These are phyloP conservation scores for Nemotelus pantherinus DNA, from an alignment of 2,888 invertebrate species.

Conservation along the genomic window DNA sequence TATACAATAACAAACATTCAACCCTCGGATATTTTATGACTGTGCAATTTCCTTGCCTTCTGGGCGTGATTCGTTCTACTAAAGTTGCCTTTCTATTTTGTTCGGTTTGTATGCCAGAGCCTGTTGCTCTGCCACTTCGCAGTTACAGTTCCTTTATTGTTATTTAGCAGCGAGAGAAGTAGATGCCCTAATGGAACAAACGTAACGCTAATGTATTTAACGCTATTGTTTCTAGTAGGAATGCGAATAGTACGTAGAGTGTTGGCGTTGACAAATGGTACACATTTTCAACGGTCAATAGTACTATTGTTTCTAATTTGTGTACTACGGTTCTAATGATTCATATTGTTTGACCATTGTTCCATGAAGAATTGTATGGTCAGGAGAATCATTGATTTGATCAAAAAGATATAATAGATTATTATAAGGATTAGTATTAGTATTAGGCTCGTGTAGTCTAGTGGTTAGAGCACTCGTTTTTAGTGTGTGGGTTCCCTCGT, in stretches of 20 bases:
- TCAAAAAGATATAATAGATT: too few relatives aligned
- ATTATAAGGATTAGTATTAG: too few relatives aligned
- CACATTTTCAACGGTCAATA: slow-evolving; percentile 24
- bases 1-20: neutral
- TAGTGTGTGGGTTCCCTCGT: too few relatives aligned
- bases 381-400: too few relatives aligned
- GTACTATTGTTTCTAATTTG: slow-evolving; percentile 1
- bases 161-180: neutral
- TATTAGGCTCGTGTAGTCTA: too few relatives aligned
- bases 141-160: neutral
- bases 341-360: too few relatives aligned
- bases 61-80: neutral
- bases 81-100: neutral
- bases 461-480: too few relatives aligned
- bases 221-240: neutral
- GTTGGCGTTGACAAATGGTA: slow-evolving; percentile 19
- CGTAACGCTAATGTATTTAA: slow-evolving; percentile 19
- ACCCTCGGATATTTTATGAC: neutral
- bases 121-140: neutral
- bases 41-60: neutral
- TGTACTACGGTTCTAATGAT: neutral
- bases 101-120: neutral
- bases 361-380: too few relatives aligned
- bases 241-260: neutral
- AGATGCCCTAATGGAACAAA: slow-evolving; percentile 1